Evolutionary conservation across 2,113 vertebrate species (phyloP).

Genomic region (Oriolus oriolus): DNA sequence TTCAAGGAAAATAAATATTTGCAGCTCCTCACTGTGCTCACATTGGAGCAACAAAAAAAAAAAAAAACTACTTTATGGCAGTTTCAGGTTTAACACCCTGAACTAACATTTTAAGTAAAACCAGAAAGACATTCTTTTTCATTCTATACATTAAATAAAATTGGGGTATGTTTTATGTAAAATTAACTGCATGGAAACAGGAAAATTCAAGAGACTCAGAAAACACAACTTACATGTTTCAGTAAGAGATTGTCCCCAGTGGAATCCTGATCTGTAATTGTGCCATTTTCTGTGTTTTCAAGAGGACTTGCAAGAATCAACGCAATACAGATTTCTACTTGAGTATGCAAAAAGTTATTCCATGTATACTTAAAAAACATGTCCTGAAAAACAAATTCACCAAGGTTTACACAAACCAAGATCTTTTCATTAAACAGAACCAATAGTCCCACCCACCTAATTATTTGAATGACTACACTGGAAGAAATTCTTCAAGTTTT

Average conservation of each 20-base stretch:
- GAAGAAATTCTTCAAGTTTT: background rate
- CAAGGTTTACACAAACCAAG: background rate
- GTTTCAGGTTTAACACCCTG: background rate
- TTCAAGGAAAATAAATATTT: background rate
- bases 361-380: constrained; percentile 99
- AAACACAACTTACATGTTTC: constrained; percentile 83
- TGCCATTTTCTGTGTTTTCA: constrained; percentile 77
- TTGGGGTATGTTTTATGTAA: background rate
- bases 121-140: background rate
- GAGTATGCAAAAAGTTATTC: constrained; percentile 98
- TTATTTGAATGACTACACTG: background rate
- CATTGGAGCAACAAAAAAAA: background rate
- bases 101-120: background rate
- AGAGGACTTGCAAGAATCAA: constrained; percentile 94
- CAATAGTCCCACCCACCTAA: background rate
- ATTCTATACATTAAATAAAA: background rate
- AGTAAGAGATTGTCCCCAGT: constrained; percentile 85
- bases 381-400: constrained; percentile 76
- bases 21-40: background rate
- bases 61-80: background rate
- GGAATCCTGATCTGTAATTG: constrained; percentile 76
- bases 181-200: background rate
- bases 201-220: background rate
- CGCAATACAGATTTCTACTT: constrained; percentile 97
- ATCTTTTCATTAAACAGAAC: background rate